phyloP scores from a whole-genome alignment of 2,888 invertebrate species.

The Lasioglossum marginatum region DNA sequence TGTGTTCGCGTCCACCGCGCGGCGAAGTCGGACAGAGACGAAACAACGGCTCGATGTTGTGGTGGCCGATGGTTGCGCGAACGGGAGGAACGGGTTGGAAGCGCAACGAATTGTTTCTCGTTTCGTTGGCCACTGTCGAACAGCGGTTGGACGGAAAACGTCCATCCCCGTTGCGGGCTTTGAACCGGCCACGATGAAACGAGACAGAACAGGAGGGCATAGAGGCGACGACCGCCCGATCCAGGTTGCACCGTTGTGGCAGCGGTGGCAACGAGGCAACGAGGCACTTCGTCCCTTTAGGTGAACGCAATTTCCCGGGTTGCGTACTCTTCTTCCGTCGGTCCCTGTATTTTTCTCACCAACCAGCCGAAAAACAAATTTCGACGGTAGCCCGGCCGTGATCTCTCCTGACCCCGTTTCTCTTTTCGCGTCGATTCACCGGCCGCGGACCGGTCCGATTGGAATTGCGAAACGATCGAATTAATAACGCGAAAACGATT shows the following conservation, averaged over 20 bases:
- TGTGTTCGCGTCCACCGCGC: not conserved
- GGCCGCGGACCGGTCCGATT: not conserved
- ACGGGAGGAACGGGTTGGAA: conserved; percentile 1
- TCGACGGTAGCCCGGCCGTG: conserved; percentile 13
- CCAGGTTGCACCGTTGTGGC: conserved; percentile 2
- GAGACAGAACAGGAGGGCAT: not conserved
- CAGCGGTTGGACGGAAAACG: conserved; percentile 56
- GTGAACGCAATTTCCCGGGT: conserved; percentile 62
- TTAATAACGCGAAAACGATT: conserved; percentile 47
- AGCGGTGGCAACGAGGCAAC: not conserved
- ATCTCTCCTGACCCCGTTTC: conserved; percentile 55
- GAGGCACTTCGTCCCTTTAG: conserved; percentile 56
- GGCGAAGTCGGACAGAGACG: conserved; percentile 45
- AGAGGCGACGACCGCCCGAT: not conserved
- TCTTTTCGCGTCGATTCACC: not conserved
- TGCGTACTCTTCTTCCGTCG: conserved; percentile 50
- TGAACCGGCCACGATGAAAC: conserved; percentile 47
- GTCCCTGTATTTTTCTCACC: conserved; percentile 60
- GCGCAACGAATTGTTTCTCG: conserved; percentile 68
- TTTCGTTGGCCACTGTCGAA: conserved; percentile 67
- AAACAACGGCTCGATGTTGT: not conserved
- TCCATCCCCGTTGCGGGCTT: conserved; percentile 53
- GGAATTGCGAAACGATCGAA: conserved; percentile 38
- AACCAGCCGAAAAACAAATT: conserved; percentile 55
- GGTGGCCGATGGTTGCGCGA: not conserved